These are phyloP conservation scores for Drosophila ambigua DNA, from an alignment of 1,140 invertebrate species.

Conservation along the genomic window DNA sequence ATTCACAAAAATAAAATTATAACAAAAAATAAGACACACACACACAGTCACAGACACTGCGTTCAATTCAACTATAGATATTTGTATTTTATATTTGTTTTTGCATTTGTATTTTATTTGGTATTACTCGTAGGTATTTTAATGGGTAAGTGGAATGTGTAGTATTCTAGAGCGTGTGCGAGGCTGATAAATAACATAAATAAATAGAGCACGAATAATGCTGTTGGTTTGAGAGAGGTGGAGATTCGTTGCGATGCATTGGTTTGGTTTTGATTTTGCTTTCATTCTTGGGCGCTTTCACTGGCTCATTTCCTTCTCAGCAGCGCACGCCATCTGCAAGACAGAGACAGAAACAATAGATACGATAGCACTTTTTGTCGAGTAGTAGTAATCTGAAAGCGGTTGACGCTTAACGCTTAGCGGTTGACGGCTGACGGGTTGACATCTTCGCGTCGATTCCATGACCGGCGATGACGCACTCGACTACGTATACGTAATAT, in stretches of 20 bases:
- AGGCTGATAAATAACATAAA: constrained; percentile 49
- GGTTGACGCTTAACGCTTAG: too few species aligned
- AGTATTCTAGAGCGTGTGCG: constrained; percentile 9
- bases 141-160: not conserved
- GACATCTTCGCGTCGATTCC: too few species aligned
- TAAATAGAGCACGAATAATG: constrained; percentile 34
- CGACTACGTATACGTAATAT: constrained; percentile 27
- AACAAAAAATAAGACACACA: too few species aligned
- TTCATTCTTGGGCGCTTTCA: not conserved
- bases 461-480: constrained; percentile 23
- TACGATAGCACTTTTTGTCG: too few species aligned
- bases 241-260: constrained; percentile 57
- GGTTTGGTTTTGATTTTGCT: not conserved
- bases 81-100: too few species aligned
- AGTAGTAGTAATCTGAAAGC: too few species aligned
- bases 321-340: constrained; percentile 68
- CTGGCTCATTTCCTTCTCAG: constrained; percentile 21
- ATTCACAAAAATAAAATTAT: too few species aligned
- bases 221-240: constrained; percentile 36
- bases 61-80: too few species aligned
- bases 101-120: too few species aligned
- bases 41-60: too few species aligned
- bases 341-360: constrained; percentile 12
- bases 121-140: not conserved
- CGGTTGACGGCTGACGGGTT: too few species aligned